These are phyloP conservation scores for Halcyon leucocephala DNA, from an alignment of 2,797 vertebrate species.

Conservation along the genomic window DNA sequence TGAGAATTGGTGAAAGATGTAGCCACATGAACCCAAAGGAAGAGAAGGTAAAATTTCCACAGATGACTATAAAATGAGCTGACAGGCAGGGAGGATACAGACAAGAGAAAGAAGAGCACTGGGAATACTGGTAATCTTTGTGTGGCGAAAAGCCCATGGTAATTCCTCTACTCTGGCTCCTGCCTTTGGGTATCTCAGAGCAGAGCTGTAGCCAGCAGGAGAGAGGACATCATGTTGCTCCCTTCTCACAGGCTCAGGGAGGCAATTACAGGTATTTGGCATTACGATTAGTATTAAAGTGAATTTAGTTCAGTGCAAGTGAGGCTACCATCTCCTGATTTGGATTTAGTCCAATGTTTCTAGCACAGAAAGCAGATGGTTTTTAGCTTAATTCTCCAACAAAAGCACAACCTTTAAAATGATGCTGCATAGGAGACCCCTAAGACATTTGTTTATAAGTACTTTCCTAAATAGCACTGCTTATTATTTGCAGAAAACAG, in stretches of 20 bases:
- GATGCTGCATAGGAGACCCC: neutral
- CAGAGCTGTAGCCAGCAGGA: neutral
- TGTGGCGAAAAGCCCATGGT: accelerated
- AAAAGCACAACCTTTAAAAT: conserved; percentile 1
- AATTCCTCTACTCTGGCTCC: neutral
- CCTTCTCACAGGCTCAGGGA: neutral
- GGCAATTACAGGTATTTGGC: neutral
- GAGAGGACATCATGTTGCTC: neutral
- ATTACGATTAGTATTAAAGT: neutral
- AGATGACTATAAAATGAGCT: neutral
- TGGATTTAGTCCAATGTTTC: neutral
- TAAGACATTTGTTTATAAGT: neutral
- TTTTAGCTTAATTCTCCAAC: neutral
- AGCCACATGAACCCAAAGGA: neutral
- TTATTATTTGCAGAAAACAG: neutral
- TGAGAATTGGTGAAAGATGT: neutral
- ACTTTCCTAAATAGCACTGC: neutral
- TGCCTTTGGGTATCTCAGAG: neutral
- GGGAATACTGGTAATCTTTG: neutral
- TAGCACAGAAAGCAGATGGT: neutral
- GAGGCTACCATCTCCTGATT: neutral
- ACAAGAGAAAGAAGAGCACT: neutral
- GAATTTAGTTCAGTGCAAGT: neutral
- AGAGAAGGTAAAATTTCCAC: neutral
- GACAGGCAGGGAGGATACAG: neutral